A percentile compares a stretch with the other conserved stretches of the same genome.
These are phyloP conservation scores for Perognathus longimembris DNA, from an alignment of 2,113 vertebrate species.

Conservation along the genomic window DNA sequence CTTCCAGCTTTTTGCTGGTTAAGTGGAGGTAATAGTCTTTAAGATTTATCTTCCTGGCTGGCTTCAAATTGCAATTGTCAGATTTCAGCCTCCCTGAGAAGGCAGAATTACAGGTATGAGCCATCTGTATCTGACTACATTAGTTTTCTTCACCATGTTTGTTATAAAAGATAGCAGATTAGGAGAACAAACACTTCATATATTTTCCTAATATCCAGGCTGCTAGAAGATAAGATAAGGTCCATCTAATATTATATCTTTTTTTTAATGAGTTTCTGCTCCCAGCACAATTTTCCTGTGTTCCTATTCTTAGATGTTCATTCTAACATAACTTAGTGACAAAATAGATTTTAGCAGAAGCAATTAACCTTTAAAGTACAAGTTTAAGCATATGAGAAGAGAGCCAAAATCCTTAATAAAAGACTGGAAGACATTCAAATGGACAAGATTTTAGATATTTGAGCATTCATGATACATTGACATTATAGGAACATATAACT, in stretches of 20 bases:
- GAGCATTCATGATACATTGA: not conserved
- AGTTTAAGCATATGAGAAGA: constrained; percentile 19
- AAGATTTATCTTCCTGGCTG: too few species aligned
- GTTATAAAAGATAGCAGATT: not conserved
- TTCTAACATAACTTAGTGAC: constrained; percentile 4
- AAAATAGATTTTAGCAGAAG: constrained; percentile 18
- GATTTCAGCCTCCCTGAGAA: too few species aligned
- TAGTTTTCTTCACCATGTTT: not conserved
- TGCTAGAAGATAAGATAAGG: not conserved
- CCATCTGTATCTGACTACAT: too few species aligned
- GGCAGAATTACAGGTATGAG: too few species aligned
- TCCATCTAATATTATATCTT: not conserved
- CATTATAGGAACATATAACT: not conserved
- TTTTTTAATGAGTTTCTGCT: not conserved
- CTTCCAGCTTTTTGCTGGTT: too few species aligned
- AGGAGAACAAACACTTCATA: not conserved
- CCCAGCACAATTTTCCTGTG: not conserved
- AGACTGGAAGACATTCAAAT: not conserved
- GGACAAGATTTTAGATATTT: not conserved
- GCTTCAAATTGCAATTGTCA: too few species aligned
- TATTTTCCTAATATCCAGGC: too few species aligned
- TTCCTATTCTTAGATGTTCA: constrained; percentile 25
- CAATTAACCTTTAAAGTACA: constrained; percentile 40
- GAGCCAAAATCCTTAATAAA: constrained; percentile 20
- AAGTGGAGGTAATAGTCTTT: too few species aligned